phyloP scores from a whole-genome alignment of 2,113 vertebrate genomes.

The Neofelis nebulosa region DNA sequence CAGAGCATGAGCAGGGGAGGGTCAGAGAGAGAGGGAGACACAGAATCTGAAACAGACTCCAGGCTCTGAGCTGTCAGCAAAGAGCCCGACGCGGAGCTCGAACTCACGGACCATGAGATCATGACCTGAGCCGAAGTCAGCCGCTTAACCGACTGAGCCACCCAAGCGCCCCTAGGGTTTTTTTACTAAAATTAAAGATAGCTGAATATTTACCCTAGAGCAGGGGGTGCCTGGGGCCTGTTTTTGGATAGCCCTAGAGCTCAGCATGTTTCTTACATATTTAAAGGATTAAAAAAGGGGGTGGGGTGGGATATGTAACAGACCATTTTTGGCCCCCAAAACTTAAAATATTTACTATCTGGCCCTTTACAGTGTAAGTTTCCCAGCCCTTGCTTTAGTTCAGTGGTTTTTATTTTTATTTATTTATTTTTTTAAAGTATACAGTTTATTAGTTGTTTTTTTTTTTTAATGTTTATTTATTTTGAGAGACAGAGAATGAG shows the following conservation, averaged over 20 bases:
- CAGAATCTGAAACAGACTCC: no score
- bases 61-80: no score
- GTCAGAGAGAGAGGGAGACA: no score
- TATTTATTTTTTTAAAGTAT: background rate
- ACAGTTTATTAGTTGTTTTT: no score
- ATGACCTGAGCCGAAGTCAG: no score
- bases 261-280: background rate
- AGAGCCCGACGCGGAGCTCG: no score
- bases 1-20: no score
- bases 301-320: background rate
- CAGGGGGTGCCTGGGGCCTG: background rate
- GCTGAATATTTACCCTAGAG: background rate
- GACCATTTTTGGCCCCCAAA: background rate
- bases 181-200: slow-evolving; percentile 31
- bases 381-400: background rate
- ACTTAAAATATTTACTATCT: background rate
- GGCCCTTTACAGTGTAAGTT: background rate
- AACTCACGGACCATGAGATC: no score
- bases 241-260: slow-evolving; percentile 10
- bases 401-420: background rate
- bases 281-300: background rate
- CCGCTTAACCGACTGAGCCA: no score
- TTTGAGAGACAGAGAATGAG: no score
- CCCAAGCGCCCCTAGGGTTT: no score
- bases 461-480: no score